Evolutionary conservation across 1,140 invertebrate genomes (phyloP).

Genomic region (Papilio dardanus): DNA sequence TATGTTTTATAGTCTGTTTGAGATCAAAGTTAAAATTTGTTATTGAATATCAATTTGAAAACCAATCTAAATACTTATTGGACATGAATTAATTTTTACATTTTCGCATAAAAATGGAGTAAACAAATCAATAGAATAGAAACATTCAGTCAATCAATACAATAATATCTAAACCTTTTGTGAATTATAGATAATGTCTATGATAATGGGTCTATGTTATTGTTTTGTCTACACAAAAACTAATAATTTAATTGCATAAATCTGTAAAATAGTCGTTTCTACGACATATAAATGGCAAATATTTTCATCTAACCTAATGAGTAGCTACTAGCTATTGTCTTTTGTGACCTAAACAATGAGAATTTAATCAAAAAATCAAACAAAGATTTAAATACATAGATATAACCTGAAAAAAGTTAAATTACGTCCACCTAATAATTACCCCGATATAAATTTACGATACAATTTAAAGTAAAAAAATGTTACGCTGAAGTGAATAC

Average conservation of each 20-base stretch:
- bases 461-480: too few species aligned
- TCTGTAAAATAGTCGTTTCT: background rate
- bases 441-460: too few species aligned
- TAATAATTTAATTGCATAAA: constrained; percentile 4
- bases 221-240: background rate
- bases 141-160: background rate
- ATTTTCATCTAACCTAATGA: constrained; percentile 2
- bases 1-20: constrained; percentile 17
- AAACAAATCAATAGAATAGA: background rate
- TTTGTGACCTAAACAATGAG: constrained; percentile 22
- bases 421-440: too few species aligned
- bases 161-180: background rate
- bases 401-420: background rate
- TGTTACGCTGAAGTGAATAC: too few species aligned
- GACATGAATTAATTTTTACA: background rate
- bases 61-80: background rate
- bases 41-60: background rate
- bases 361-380: background rate
- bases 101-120: background rate
- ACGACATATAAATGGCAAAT: background rate
- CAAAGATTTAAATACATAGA: constrained; percentile 1
- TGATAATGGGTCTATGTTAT: too few species aligned
- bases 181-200: too few species aligned
- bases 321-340: constrained; percentile 22
- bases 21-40: constrained; percentile 16